Percentiles rank a stretch among this genome's conserved stretches.
Conservation (phyloP, 2,888 invertebrate genomes). For the Dinocampus coccinellae region DNA sequence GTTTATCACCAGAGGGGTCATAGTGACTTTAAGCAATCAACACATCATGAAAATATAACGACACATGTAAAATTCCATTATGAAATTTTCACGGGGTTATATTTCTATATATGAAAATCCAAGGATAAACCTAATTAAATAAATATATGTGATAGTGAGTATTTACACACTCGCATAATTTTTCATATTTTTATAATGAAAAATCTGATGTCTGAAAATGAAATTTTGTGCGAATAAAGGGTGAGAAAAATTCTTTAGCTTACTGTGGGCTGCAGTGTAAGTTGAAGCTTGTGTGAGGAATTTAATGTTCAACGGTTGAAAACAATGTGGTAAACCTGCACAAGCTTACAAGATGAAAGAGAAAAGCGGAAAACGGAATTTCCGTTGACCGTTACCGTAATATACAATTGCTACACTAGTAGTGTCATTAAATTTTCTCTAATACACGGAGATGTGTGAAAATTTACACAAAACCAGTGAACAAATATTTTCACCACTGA, state of each 20-base stretch:
- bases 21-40: conserved; percentile 3
- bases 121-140: background rate
- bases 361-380: conserved; percentile 32
- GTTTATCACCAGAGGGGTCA: conserved; percentile 6
- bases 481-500: too few relatives aligned
- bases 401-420: conserved; percentile 37
- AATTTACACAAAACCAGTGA: background rate
- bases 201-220: conserved; percentile 20
- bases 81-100: background rate
- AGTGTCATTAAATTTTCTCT: conserved; percentile 42
- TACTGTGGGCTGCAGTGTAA: background rate
- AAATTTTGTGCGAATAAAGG: conserved; percentile 41
- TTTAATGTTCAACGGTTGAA: conserved; percentile 43
- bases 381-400: conserved; percentile 44
- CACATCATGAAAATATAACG: background rate
- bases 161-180: too few relatives aligned
- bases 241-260: conserved; percentile 37
- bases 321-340: conserved; percentile 44
- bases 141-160: too few relatives aligned
- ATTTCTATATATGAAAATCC: too few relatives aligned
- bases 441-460: background rate
- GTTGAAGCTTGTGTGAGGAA: conserved; percentile 44
- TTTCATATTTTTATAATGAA: too few relatives aligned
- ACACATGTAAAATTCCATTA: background rate
- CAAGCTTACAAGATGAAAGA: conserved; percentile 24